These are phyloP conservation scores for Argya squamiceps DNA, from an alignment of 2,797 vertebrate genomes.

Conservation along the genomic window DNA sequence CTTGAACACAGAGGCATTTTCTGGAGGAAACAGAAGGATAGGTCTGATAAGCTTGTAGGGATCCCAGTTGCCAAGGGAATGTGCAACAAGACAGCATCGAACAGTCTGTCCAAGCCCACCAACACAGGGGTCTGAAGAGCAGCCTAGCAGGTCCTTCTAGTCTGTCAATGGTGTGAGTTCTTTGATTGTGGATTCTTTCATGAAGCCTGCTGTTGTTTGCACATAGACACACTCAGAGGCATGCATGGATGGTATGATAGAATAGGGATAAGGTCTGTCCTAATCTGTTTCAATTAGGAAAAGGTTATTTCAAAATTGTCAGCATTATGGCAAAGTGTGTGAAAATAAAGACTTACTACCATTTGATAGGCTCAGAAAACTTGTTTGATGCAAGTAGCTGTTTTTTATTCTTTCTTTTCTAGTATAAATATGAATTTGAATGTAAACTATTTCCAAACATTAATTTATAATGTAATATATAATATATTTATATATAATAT, in stretches of 20 bases:
- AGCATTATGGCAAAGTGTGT: fast-evolving
- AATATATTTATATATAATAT: no score
- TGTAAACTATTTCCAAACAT: neutral
- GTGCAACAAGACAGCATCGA: neutral
- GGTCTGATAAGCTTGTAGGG: neutral
- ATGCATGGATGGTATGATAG: fast-evolving
- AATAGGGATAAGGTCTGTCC: neutral
- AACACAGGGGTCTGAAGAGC: fast-evolving
- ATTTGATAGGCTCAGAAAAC: neutral
- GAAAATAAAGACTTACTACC: neutral
- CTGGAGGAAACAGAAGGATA: neutral
- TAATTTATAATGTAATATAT: neutral
- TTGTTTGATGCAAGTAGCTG: neutral
- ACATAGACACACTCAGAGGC: fast-evolving
- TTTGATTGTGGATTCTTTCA: neutral
- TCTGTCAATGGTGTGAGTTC: neutral
- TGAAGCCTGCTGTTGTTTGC: neutral
- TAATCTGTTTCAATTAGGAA: neutral
- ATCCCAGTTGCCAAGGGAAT: neutral
- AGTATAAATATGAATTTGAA: neutral
- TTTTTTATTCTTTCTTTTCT: neutral
- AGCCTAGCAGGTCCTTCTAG: neutral
- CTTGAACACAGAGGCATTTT: neutral
- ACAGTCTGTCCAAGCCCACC: neutral
- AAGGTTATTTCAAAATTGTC: neutral